Percentiles rank a stretch among this genome's conserved stretches.
Evolutionary conservation across 1,140 invertebrate species (phyloP).

Genomic region (Bactericera cockerelli): DNA sequence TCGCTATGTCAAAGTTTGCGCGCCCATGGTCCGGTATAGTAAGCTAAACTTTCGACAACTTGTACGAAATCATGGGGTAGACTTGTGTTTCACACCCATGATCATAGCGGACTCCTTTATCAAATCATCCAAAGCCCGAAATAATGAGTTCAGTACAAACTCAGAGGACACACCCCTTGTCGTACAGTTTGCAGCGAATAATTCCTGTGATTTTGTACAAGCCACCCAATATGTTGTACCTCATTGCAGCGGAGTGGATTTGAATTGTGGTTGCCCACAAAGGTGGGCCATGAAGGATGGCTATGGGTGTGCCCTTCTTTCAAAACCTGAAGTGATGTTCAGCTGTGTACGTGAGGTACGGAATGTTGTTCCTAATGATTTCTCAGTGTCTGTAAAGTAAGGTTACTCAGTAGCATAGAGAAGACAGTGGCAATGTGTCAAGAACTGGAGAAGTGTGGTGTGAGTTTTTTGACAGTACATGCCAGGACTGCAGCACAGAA

Average conservation of each 20-base stretch:
- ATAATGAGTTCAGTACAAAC: conserved; percentile 69
- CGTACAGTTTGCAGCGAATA: conserved; percentile 88
- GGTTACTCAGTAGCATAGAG: conserved; percentile 37
- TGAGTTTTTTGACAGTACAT: conserved; percentile 79
- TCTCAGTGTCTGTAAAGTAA: conserved; percentile 87
- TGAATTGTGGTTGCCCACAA: conserved; percentile 96
- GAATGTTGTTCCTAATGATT: conserved; percentile 51
- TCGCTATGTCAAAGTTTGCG: conserved; percentile 61
- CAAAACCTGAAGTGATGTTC: conserved; percentile 64
- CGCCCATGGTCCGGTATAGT: conserved; percentile 92
- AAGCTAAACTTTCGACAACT: conserved; percentile 76
- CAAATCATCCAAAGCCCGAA: conserved; percentile 68
- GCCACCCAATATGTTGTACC: conserved; percentile 70
- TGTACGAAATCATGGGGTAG: conserved; percentile 68
- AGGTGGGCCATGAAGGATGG: conserved; percentile 84
- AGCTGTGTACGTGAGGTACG: conserved; percentile 63
- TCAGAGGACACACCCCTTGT: conserved; percentile 65
- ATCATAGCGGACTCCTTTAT: conserved; percentile 88
- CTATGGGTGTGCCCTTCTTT: conserved; percentile 70
- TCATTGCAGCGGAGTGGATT: conserved; percentile 76
- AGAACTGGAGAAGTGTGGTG: conserved; percentile 65
- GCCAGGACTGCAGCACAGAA: conserved; percentile 71
- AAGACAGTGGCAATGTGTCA: conserved; percentile 57
- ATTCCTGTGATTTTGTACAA: conserved; percentile 60
- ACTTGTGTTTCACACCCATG: conserved; percentile 91